Evolutionary conservation across 1,140 invertebrate genomes (phyloP).

Genomic region (Dinoponera quadriceps): DNA sequence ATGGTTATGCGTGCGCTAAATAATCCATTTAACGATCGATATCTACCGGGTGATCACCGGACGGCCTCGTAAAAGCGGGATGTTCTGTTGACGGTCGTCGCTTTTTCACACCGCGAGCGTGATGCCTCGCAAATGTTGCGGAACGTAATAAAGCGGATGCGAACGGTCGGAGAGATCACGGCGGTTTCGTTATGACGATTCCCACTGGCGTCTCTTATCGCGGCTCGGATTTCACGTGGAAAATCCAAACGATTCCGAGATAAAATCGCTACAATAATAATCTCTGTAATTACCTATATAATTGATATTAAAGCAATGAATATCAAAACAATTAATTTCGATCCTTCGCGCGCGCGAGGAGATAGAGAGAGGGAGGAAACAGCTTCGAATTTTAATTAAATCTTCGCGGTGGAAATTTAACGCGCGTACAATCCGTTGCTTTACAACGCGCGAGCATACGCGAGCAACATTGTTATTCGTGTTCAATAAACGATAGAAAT

Average conservation of each 20-base stretch:
- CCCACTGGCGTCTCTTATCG: too few species aligned
- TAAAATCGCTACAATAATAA: neutral
- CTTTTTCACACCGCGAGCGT: conserved; percentile 9
- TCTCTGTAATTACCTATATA: neutral
- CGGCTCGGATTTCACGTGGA: neutral
- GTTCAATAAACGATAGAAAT: conserved; percentile 21
- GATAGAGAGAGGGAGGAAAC: too few species aligned
- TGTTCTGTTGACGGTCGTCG: neutral
- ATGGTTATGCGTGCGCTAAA: conserved; percentile 76
- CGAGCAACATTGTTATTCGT: conserved; percentile 17
- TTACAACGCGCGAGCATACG: neutral
- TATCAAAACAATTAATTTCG: neutral
- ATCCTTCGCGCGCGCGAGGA: too few species aligned
- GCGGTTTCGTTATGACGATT: too few species aligned
- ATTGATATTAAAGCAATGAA: neutral
- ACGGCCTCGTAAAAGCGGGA: neutral
- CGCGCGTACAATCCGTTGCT: neutral
- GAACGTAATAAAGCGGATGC: conserved; percentile 15
- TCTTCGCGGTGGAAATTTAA: conserved; percentile 12
- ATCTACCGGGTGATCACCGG: neutral
- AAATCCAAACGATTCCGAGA: neutral
- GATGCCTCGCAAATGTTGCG: neutral
- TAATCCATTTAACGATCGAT: conserved; percentile 76
- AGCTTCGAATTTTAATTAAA: neutral
- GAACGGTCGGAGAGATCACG: neutral